Evolutionary conservation across 2,113 vertebrate genomes (phyloP).

Genomic region (Anas platyrhynchos): DNA sequence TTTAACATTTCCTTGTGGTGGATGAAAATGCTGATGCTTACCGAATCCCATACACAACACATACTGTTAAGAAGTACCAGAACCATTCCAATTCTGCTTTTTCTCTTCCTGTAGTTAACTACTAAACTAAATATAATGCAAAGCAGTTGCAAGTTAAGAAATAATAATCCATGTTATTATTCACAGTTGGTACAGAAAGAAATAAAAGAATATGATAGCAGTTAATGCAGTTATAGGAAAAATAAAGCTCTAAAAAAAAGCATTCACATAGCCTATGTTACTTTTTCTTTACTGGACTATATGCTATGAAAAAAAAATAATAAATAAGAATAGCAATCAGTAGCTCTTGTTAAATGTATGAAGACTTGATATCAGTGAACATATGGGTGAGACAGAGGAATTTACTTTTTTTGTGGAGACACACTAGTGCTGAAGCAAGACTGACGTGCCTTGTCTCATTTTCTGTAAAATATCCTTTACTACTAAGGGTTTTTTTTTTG

Average conservation of each 20-base stretch:
- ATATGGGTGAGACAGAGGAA: background rate
- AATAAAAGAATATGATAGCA: background rate
- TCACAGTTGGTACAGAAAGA: background rate
- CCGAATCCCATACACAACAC: background rate
- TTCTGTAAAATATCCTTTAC: conserved; percentile 81
- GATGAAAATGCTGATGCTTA: background rate
- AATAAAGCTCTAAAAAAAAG: background rate
- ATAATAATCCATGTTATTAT: background rate
- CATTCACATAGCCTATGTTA: background rate
- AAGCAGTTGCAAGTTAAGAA: background rate
- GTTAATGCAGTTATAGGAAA: background rate
- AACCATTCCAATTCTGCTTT: background rate
- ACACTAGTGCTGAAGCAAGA: conserved; percentile 80
- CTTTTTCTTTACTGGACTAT: background rate
- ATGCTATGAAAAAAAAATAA: background rate
- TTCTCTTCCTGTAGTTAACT: background rate
- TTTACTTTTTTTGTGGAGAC: conserved; percentile 85
- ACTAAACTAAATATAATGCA: background rate
- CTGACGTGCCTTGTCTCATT: conserved; percentile 84
- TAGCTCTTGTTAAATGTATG: background rate
- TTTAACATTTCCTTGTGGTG: background rate
- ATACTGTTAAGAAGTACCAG: background rate
- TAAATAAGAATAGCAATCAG: background rate
- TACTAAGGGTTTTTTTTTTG: conserved; percentile 36
- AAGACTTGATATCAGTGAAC: background rate